A percentile compares a stretch with the other conserved stretches of the same genome.
These are phyloP conservation scores for Drosophila flavopinicola DNA, from an alignment of 2,888 invertebrate species.

Conservation along the genomic window DNA sequence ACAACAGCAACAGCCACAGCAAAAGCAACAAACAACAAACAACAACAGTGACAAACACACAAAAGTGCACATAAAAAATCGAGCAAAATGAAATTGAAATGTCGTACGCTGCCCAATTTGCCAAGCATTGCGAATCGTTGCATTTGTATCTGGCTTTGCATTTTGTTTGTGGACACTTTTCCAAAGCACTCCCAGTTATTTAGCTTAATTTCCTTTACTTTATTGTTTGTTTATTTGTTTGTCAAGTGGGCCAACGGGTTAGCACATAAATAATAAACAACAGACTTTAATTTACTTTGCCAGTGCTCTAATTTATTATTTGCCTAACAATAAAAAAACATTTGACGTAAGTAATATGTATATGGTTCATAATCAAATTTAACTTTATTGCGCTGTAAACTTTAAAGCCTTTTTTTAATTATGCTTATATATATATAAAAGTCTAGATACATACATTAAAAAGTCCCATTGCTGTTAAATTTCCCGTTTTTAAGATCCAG, in stretches of 20 bases:
- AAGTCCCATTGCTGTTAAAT: too few relatives aligned
- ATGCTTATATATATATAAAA: too few relatives aligned
- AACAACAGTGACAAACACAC: constrained; percentile 16
- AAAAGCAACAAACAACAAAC: constrained; percentile 8
- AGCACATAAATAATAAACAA: constrained; percentile 2
- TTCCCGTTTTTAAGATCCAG: too few relatives aligned
- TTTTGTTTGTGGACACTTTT: constrained; percentile 5
- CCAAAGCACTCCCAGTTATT: not conserved
- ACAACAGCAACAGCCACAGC: constrained; percentile 32
- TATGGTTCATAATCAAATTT: not conserved
- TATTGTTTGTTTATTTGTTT: not conserved
- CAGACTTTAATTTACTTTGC: too few relatives aligned
- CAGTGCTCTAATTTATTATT: too few relatives aligned
- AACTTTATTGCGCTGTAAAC: not conserved
- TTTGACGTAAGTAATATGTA: not conserved
- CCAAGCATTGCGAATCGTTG: constrained; percentile 68
- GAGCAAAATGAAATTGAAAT: constrained; percentile 40
- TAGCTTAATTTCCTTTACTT: not conserved
- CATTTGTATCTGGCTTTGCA: constrained; percentile 56
- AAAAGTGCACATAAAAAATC: constrained; percentile 32
- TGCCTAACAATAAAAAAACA: too few relatives aligned
- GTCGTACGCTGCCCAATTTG: constrained; percentile 59
- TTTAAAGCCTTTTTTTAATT: too few relatives aligned
- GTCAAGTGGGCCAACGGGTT: constrained; percentile 4
- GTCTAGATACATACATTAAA: too few relatives aligned